A percentile compares a stretch with the other conserved stretches of the same genome.
Conservation (phyloP, 2,888 invertebrate genomes). For the Chirona hameri region DNA sequence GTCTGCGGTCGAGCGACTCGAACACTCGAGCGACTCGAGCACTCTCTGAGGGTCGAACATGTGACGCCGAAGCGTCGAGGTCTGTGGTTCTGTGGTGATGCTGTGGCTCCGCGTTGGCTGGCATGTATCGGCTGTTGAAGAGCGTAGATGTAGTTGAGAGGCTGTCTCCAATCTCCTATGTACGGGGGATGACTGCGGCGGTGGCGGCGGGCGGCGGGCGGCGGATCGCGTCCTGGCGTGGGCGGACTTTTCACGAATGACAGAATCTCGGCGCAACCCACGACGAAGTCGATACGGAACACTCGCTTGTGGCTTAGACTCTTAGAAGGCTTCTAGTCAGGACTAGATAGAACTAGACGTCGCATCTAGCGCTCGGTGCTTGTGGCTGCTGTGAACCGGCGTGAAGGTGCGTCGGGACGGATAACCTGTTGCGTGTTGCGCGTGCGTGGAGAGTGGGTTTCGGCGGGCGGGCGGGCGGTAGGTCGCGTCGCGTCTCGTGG, state of each 20-base stretch:
- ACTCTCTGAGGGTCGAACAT: too few species aligned
- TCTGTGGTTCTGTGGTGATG: too few species aligned
- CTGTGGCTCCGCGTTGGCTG: too few species aligned
- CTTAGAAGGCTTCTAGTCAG: conserved; percentile 13
- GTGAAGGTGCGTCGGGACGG: background rate
- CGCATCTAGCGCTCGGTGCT: conserved; percentile 13
- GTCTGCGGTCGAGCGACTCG: background rate
- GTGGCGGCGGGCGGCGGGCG: too few species aligned
- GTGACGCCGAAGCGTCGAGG: too few species aligned
- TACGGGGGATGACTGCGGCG: too few species aligned
- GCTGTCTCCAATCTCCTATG: too few species aligned
- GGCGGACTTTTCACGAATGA: too few species aligned
- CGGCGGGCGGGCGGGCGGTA: background rate
- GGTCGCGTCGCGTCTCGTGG: background rate
- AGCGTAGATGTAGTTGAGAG: too few species aligned
- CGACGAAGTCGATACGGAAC: background rate
- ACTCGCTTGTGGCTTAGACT: conserved; percentile 3
- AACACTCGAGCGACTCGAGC: background rate
- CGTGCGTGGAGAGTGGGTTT: background rate
- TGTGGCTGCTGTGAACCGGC: background rate
- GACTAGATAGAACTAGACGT: conserved; percentile 3
- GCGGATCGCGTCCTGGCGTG: too few species aligned
- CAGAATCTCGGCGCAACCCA: too few species aligned
- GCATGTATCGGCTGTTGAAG: too few species aligned
- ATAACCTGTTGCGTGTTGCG: background rate